phyloP scores from a whole-genome alignment of 2,888 invertebrate species.

The Mesochorus sp. region DNA sequence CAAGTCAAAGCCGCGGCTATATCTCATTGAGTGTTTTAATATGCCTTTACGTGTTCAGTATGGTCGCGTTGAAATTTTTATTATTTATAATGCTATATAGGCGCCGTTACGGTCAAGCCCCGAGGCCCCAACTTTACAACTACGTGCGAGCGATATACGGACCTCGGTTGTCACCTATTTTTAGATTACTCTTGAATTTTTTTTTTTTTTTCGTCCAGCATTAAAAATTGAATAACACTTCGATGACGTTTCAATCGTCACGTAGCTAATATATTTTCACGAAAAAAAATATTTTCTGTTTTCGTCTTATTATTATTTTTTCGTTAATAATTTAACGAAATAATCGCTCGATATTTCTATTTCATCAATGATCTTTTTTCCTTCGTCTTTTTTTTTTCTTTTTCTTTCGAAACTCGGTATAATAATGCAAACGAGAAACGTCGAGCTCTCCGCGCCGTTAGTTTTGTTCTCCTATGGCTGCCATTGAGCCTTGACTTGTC shows the following conservation, averaged over 20 bases:
- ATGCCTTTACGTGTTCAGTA: too few relatives aligned
- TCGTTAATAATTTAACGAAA: too few relatives aligned
- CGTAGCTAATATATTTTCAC: background rate
- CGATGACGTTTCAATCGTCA: background rate
- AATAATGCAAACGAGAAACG: too few relatives aligned
- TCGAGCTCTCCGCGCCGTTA: conserved; percentile 3
- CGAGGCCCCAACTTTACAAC: conserved; percentile 12
- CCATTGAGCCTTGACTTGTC: conserved; percentile 8
- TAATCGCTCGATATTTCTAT: too few relatives aligned
- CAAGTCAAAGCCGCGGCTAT: too few relatives aligned
- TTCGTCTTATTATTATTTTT: too few relatives aligned
- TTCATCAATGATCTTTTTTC: too few relatives aligned
- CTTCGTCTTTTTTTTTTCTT: background rate
- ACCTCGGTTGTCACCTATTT: conserved; percentile 23
- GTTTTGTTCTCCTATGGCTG: conserved; percentile 6
- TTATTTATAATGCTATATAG: conserved; percentile 27
- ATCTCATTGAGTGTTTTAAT: too few relatives aligned
- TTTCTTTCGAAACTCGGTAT: too few relatives aligned
- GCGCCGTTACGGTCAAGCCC: conserved; percentile 41
- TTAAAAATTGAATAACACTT: conserved; percentile 34
- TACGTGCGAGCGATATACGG: background rate
- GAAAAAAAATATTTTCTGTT: too few relatives aligned
- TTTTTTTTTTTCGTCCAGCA: conserved; percentile 12
- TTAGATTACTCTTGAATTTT: conserved; percentile 17
- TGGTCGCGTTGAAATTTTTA: too few relatives aligned